These are phyloP conservation scores for Actias luna DNA, from an alignment of 2,888 invertebrate genomes.

Conservation along the genomic window DNA sequence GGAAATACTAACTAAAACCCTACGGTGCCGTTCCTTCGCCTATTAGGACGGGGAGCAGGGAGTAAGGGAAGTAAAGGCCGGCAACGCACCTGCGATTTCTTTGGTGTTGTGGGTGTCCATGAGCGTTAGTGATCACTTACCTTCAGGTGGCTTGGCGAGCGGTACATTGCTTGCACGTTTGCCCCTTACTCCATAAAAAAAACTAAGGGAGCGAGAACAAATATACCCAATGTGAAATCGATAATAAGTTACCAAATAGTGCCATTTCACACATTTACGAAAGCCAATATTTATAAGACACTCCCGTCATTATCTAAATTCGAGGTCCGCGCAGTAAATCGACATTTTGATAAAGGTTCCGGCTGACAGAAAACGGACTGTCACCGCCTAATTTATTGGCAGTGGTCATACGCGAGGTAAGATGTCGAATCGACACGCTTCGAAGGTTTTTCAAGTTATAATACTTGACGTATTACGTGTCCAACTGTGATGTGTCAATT, in stretches of 20 bases:
- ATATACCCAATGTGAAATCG: background rate
- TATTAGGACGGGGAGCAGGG: no score
- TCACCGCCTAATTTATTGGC: constrained; percentile 38
- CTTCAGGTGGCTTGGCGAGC: no score
- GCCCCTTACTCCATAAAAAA: no score
- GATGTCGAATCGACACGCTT: constrained; percentile 12
- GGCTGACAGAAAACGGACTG: constrained; percentile 34
- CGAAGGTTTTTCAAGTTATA: constrained; percentile 13
- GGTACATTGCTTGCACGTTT: no score
- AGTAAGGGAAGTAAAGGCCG: no score
- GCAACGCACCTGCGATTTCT: no score
- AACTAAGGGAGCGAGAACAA: no score
- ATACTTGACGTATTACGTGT: constrained; percentile 22
- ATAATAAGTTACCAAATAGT: background rate
- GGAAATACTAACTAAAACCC: no score
- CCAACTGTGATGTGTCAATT: background rate
- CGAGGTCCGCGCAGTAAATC: constrained; percentile 29
- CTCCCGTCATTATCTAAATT: constrained; percentile 4
- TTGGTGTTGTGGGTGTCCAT: no score
- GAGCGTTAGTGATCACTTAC: no score
- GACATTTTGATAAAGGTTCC: constrained; percentile 46
- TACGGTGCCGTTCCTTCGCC: no score
- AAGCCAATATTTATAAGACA: constrained; percentile 12
- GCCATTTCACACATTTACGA: background rate
- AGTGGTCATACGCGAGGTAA: constrained; percentile 27